Base-by-base conservation (phyloP, 2,797 vertebrate genomes). In the Schizothorax lantsangensis region DNA sequence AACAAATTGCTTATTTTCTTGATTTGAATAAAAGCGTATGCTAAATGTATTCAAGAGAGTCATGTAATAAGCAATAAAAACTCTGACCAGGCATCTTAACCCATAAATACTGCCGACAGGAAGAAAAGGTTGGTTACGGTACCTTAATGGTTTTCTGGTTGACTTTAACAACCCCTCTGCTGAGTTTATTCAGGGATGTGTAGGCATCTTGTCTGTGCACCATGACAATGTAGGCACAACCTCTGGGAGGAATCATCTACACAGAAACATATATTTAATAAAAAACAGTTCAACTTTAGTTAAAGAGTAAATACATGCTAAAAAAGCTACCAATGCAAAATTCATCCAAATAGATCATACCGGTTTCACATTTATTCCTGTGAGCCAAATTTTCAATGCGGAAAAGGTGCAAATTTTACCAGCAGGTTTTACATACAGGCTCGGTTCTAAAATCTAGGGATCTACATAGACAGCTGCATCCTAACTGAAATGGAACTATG, bases 61-160 rank as follows among this genome's bases (percentile, higher is more conserved):
- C 30, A 17, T 17, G 14, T 30, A 21, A 15, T 6, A 8, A 43
- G 15, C 8, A 54, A 23, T 77, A 57, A 79, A 49, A 78, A 54
- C 14, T 49, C 38, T 40, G 10, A 21, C 12, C 19, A 85, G 19
- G n/a, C 12, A 30, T 52, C 17, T 43, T 21, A 47, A 64, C 54
- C 10, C 19, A 38, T 68, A 17, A 66, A 68, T 26, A 23, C 11
- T 12, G 21, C 5, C 0, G n/a, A 30, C 26, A 83, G 47, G 38
- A 47, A 21, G 9, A 54, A 21, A 62, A 12, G 12, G 21, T 45
- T 66, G n/a, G 40, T 33, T 26, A 72, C 5, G 68, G 23, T 96
- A 99, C 98, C 98, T 99, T 99, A 90, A 99, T 97, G 87, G 97
- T 95, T 94, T 99, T 99, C 94, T 97, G 97, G 93, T 98, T 99